Evolutionary conservation across 1,140 invertebrate species (phyloP), one percentile per base, ranked within the genome.

Genomic region (Lutraria rhynchaena): DNA sequence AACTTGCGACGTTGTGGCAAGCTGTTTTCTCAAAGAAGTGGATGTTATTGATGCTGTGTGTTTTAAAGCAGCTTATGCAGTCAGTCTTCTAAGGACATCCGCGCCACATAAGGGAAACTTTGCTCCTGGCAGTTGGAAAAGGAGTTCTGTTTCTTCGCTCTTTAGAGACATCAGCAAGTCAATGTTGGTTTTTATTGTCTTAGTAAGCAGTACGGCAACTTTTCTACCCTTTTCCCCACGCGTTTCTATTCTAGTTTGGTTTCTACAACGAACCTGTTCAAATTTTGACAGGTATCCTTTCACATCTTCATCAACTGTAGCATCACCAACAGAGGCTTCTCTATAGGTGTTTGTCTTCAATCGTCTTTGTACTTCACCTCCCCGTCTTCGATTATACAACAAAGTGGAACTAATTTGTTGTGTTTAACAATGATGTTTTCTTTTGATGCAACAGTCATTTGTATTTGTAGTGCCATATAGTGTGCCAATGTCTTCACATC

Each of bases 161-260:
- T 49, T 13, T 29, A 13, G 19, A 2, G 24, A 29, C 9, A 69
- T 2, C 13, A 69, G 4, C 15, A 49, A 22, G 3, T 49, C 41
- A 2, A 81, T 44, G 19, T 55, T 63, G 44, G 11, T 31, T 51
- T 83, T 73, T 31, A 63, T 80, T n/a, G 27, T n/a, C 4, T 46
- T 33, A 5, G 75, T 80, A n/a, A 83, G 49, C 2, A 81, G 31
- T 0, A 83, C 37, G 27, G 67, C 29, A 1, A 83, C 82, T 58
- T 53, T 80, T 35, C 67, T 61, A 41, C 75, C 82, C 19, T 51
- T 60, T 69, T 57, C 81, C 24, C 82, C 75, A 31, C 69, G 17
- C 3, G 67, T 55, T 63, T 83, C 75, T 0, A 83, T 49, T 27
- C 82, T 51, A 3, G 7, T 19, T 19, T 77, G 37, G 0, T 1